Percentiles rank a stretch among this genome's conserved stretches.
These are phyloP conservation scores for Grammomys dolichurus DNA, from an alignment of 2,113 vertebrate genomes.

Conservation along the genomic window DNA sequence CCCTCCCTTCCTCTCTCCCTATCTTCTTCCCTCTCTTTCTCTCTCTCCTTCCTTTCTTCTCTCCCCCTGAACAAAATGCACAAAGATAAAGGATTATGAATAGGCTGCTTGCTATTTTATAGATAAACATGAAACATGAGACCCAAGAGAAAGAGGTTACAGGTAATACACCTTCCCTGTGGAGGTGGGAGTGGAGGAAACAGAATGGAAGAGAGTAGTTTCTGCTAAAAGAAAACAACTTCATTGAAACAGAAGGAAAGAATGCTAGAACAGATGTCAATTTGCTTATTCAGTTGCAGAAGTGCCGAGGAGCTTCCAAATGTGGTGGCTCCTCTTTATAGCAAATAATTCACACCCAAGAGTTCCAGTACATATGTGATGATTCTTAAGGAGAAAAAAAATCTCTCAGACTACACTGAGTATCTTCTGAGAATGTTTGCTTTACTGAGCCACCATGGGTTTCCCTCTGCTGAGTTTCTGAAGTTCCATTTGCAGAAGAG, in stretches of 20 bases:
- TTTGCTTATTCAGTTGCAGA: slow-evolving; percentile 64
- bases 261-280: slow-evolving; percentile 49
- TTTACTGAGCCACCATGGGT: background rate
- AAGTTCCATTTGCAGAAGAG: background rate
- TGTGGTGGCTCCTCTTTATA: slow-evolving; percentile 27
- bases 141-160: background rate
- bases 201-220: slow-evolving; percentile 29
- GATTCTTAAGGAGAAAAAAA: slow-evolving; percentile 26
- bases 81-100: background rate
- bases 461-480: background rate
- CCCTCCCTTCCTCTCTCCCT: background rate
- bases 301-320: slow-evolving; percentile 52
- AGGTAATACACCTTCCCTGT: background rate
- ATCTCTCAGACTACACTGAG: slow-evolving; percentile 22
- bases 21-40: background rate
- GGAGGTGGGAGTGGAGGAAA: background rate
- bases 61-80: too few relatives aligned
- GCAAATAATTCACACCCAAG: slow-evolving; percentile 56
- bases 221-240: slow-evolving; percentile 57
- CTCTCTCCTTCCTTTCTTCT: background rate
- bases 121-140: background rate
- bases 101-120: slow-evolving; percentile 2
- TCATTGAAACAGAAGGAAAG: slow-evolving; percentile 62
- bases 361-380: slow-evolving; percentile 51
- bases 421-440: background rate